phyloP scores from a whole-genome alignment of 1,140 invertebrate species.

The Papilio helenus region DNA sequence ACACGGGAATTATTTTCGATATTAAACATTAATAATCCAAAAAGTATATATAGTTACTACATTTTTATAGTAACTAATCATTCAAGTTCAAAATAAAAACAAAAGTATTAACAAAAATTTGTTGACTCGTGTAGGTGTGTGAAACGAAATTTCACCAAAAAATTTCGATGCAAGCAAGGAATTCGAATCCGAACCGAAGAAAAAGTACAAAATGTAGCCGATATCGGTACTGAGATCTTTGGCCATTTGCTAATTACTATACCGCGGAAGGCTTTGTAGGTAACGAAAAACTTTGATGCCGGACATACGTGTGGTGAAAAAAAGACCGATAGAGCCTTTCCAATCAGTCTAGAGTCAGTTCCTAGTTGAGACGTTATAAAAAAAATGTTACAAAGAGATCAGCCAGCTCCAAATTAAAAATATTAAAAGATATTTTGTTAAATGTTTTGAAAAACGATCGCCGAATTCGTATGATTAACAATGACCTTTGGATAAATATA shows the following conservation, averaged over 20 bases:
- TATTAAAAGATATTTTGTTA: no score
- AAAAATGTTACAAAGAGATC: background rate
- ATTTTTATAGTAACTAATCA: background rate
- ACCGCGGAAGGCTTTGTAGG: constrained; percentile 58
- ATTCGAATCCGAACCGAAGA: constrained; percentile 42
- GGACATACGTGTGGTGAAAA: constrained; percentile 36
- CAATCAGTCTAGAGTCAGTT: constrained; percentile 7
- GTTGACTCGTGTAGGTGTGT: background rate
- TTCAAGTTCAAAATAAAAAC: background rate
- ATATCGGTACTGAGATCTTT: constrained; percentile 60
- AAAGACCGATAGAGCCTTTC: constrained; percentile 18
- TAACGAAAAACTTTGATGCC: constrained; percentile 51
- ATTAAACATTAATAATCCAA: no score
- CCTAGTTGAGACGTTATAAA: background rate
- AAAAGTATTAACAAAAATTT: background rate
- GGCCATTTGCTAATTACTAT: constrained; percentile 74
- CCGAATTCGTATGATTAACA: background rate
- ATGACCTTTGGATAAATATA: background rate
- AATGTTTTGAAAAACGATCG: background rate
- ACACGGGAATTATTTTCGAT: no score
- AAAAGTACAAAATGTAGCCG: constrained; percentile 46
- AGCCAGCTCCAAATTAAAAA: no score
- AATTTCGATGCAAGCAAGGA: constrained; percentile 33
- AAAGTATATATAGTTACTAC: background rate
- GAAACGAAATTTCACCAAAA: constrained; percentile 18